Conservation (phyloP, 2,797 vertebrate species). For the Siniperca obscura region DNA sequence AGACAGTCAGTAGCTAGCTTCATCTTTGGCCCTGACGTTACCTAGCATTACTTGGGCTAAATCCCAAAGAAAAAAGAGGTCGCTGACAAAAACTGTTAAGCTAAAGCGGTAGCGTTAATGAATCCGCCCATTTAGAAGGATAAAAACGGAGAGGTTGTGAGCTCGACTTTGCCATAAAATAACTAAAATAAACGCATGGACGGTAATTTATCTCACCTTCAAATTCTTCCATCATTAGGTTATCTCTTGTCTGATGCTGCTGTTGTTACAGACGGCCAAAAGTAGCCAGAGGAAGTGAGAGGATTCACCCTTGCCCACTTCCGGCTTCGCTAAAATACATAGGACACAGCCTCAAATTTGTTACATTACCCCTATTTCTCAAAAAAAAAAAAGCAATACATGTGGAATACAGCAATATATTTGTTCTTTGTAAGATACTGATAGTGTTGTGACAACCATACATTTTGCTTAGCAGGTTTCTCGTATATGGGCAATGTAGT, state of each 20-base stretch:
- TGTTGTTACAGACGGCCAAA: slow-evolving; percentile 35
- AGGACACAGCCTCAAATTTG: fast-evolving
- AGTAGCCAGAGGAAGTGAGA: slow-evolving; percentile 17
- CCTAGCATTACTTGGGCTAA: slow-evolving; percentile 67
- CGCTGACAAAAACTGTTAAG: slow-evolving; percentile 8
- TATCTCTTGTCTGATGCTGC: slow-evolving; percentile 56
- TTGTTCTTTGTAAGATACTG: neutral
- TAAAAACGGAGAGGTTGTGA: neutral
- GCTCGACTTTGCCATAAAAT: neutral
- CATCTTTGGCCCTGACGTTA: slow-evolving; percentile 62
- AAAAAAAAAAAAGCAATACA: no score
- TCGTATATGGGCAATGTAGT: neutral
- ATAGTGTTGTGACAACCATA: no score
- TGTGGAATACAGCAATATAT: fast-evolving
- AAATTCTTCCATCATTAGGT: slow-evolving; percentile 75
- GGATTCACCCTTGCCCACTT: fast-evolving
- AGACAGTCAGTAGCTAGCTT: slow-evolving; percentile 44
- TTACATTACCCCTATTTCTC: neutral
- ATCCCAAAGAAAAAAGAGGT: slow-evolving; percentile 57
- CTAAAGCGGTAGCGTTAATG: neutral
- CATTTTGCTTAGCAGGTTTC: neutral
- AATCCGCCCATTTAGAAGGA: fast-evolving
- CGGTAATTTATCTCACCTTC: slow-evolving; percentile 68
- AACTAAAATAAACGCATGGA: neutral
- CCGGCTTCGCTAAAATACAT: slow-evolving; percentile 45